Percentiles rank a stretch among this genome's conserved stretches.
Evolutionary conservation across 2,113 vertebrate species (phyloP).

Genomic region (Cephalopterus ornatus): DNA sequence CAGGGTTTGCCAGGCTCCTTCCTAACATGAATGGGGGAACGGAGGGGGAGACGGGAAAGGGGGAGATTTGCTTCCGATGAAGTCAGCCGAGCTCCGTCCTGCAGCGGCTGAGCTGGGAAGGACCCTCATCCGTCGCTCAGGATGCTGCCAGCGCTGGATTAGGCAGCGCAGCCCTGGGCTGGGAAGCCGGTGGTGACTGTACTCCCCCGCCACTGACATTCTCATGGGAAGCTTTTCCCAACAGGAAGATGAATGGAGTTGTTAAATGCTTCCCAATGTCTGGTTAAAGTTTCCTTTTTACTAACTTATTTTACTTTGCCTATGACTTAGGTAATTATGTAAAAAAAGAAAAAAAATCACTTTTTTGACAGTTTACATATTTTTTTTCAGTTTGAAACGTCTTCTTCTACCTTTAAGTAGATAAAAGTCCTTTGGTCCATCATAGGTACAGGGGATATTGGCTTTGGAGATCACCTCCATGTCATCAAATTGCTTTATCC

Average conservation of each 20-base stretch:
- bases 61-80: slow-evolving; percentile 35
- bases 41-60: background rate
- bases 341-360: accelerated
- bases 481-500: background rate
- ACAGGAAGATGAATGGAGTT: background rate
- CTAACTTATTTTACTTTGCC: background rate
- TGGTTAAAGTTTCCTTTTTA: background rate
- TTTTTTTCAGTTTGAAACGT: background rate
- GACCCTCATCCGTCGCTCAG: background rate
- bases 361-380: background rate
- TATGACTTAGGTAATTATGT: background rate
- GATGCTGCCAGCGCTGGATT: background rate
- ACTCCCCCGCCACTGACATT: background rate
- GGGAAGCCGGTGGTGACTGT: background rate
- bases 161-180: background rate
- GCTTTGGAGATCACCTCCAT: background rate
- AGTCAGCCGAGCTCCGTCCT: background rate
- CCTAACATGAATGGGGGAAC: slow-evolving; percentile 30
- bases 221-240: slow-evolving; percentile 4
- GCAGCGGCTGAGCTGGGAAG: background rate
- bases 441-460: background rate
- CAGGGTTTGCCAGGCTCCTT: slow-evolving; percentile 41
- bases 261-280: background rate
- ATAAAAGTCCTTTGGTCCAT: background rate
- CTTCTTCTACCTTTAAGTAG: background rate